Percentiles rank a stretch among this genome's conserved stretches.
Evolutionary conservation across 2,888 invertebrate genomes (phyloP).

Genomic region (Drosophila kanekoi): DNA sequence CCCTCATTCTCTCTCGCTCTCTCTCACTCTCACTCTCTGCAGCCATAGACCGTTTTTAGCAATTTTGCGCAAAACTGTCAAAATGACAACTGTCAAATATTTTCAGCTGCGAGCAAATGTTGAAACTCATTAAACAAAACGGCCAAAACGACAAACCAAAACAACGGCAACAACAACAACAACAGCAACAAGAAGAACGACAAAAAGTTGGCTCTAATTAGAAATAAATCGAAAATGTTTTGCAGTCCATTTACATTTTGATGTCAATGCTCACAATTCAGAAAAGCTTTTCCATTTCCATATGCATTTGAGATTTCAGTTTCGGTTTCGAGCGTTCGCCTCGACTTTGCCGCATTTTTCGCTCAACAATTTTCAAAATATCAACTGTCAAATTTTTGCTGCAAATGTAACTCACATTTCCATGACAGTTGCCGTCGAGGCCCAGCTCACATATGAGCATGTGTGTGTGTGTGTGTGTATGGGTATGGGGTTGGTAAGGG

Average conservation of each 20-base stretch:
- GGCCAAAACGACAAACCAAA: constrained; percentile 47
- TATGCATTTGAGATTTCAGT: constrained; percentile 18
- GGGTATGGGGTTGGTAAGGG: constrained; percentile 9
- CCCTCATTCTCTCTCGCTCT: neutral
- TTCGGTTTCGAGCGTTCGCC: constrained; percentile 27
- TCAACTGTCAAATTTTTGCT: constrained; percentile 83
- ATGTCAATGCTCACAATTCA: constrained; percentile 71
- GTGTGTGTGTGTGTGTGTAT: constrained; percentile 12
- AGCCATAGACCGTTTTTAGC: constrained; percentile 36
- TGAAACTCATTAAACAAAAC: constrained; percentile 75
- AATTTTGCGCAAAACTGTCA: constrained; percentile 67
- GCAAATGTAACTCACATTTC: constrained; percentile 78
- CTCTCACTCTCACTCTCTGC: neutral
- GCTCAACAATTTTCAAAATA: constrained; percentile 78
- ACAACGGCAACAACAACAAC: constrained; percentile 28
- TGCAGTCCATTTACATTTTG: constrained; percentile 57
- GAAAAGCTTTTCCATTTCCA: constrained; percentile 50
- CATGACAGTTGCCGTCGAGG: constrained; percentile 55
- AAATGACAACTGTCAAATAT: constrained; percentile 77
- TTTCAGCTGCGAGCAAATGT: constrained; percentile 79
- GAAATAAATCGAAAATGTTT: constrained; percentile 82
- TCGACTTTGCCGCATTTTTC: constrained; percentile 42
- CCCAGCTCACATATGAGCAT: constrained; percentile 21
- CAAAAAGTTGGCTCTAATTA: constrained; percentile 81
- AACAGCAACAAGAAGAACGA: constrained; percentile 32